phyloP scores from a whole-genome alignment of 23 tunicate species.

The Aplidium turbinatum region DNA sequence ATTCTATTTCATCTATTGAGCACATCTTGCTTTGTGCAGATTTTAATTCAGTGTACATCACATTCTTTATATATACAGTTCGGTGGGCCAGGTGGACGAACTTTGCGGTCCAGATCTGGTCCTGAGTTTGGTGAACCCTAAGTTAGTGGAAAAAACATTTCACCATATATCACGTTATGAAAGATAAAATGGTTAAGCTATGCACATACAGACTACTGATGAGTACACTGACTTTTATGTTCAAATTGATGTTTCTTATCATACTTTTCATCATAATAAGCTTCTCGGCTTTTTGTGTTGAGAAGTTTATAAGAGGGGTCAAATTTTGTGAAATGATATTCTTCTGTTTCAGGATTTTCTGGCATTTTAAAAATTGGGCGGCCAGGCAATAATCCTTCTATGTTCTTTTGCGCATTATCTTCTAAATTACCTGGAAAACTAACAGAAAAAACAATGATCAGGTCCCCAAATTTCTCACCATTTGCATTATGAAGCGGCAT shows the following conservation, averaged over 20 bases:
- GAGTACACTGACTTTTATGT: background rate
- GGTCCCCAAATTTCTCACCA: conserved; percentile 42
- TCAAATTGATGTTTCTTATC: background rate
- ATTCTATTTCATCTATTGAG: no score
- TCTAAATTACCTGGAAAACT: conserved; percentile 24
- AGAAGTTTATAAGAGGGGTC: conserved; percentile 17
- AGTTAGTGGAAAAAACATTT: no score
- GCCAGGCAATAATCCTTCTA: conserved; percentile 10
- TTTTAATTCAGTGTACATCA: no score
- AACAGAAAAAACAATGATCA: conserved; percentile 53
- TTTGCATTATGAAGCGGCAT: conserved; percentile 43
- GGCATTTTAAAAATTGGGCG: background rate
- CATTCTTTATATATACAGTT: no score
- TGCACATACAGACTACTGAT: no score
- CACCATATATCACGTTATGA: no score
- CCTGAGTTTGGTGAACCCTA: no score
- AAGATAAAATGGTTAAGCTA: no score
- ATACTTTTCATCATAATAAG: conserved; percentile 15
- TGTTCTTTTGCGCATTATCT: background rate
- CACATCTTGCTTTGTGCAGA: no score
- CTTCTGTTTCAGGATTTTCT: background rate
- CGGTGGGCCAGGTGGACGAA: no score
- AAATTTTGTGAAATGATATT: conserved; percentile 7
- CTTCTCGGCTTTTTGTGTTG: no score
- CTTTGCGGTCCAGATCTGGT: no score